These are phyloP conservation scores for Corythornis madagascariensis DNA, from an alignment of 2,113 vertebrate species.

Conservation along the genomic window DNA sequence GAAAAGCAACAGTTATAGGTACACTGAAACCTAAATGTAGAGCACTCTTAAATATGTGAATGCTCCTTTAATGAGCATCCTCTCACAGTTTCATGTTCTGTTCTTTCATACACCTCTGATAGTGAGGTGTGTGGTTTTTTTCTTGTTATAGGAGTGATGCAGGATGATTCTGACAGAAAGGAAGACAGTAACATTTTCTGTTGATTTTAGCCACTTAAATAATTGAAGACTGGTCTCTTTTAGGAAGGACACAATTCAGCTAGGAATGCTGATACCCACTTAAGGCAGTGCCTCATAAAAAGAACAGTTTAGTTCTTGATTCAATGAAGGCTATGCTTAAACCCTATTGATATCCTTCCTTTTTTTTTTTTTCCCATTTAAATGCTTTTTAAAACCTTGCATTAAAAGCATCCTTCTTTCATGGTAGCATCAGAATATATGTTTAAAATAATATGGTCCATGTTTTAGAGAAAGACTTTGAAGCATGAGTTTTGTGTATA, in stretches of 20 bases:
- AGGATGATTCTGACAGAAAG: not conserved
- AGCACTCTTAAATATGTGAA: not conserved
- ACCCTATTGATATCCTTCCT: not conserved
- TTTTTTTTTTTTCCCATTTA: not conserved
- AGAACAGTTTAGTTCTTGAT: not conserved
- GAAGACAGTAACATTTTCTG: not conserved
- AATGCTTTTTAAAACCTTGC: not conserved
- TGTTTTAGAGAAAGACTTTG: not conserved
- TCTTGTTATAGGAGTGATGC: not conserved
- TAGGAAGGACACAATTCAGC: not conserved
- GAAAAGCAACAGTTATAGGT: not conserved
- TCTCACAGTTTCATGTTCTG: not conserved
- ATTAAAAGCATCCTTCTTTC: not conserved
- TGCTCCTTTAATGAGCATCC: not conserved
- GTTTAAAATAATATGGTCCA: not conserved
- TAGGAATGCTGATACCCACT: not conserved
- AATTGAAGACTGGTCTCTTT: rapidly evolving
- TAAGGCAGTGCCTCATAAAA: not conserved
- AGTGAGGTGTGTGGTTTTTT: not conserved
- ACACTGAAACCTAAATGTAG: not conserved
- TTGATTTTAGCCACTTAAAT: not conserved
- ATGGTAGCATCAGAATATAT: not conserved
- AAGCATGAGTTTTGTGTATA: not conserved
- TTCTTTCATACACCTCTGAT: not conserved
- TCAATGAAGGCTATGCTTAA: not conserved